These are phyloP conservation scores for Paedocypris sp. DNA, from an alignment of 2,113 vertebrate species.

Conservation along the genomic window DNA sequence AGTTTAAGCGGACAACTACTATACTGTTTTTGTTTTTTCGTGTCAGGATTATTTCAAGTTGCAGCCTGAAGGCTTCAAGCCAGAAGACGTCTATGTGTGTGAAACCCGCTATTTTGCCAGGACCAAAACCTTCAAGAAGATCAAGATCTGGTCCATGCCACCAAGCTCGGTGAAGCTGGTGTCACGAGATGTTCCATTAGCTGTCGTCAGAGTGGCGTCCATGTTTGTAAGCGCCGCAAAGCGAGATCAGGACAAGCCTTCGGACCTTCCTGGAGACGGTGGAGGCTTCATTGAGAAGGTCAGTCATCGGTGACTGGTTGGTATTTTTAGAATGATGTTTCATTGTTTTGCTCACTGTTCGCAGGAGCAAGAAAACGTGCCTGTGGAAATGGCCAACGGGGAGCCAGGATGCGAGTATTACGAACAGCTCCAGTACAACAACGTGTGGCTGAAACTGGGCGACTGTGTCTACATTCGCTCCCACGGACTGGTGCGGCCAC, in stretches of 20 bases:
- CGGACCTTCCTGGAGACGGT: constrained; percentile 60
- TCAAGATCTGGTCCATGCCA: constrained; percentile 91
- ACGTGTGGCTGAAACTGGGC: constrained; percentile 87
- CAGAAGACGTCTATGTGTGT: constrained; percentile 87
- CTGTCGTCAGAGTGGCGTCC: constrained; percentile 88
- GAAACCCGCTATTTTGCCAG: constrained; percentile 88
- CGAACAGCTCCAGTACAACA: constrained; percentile 85
- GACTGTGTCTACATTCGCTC: constrained; percentile 94
- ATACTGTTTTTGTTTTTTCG: not conserved
- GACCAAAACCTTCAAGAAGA: constrained; percentile 93
- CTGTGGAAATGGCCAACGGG: constrained; percentile 80
- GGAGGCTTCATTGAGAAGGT: constrained; percentile 61
- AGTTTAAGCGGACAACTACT: too few relatives aligned
- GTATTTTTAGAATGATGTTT: not conserved
- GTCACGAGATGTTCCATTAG: constrained; percentile 75
- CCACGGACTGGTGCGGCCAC: constrained; percentile 77
- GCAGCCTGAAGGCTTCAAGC: constrained; percentile 79
- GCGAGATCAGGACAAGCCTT: constrained; percentile 74
- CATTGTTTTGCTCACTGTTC: not conserved
- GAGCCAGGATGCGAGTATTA: constrained; percentile 86
- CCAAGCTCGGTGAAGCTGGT: constrained; percentile 73
- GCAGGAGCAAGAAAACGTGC: constrained; percentile 88
- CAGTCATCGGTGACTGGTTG: not conserved
- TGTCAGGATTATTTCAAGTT: constrained; percentile 96
- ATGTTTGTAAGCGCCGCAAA: constrained; percentile 82